Conservation (phyloP, 2,888 invertebrate genomes). For the Drosophila testacea region DNA sequence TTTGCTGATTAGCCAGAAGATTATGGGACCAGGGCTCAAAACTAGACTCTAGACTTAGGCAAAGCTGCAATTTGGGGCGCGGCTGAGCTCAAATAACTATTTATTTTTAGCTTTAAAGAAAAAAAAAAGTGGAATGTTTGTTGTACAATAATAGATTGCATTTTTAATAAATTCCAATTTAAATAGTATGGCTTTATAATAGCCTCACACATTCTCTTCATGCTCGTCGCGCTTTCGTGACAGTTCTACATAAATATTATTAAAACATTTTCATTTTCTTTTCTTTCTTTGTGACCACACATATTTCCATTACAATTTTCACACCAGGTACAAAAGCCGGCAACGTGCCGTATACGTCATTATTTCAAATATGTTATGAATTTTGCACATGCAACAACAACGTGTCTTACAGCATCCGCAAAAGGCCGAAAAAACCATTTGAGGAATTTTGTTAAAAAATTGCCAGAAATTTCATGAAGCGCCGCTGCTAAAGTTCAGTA, state of each 20-base stretch:
- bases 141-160: conserved; percentile 11
- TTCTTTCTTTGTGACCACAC: conserved; percentile 19
- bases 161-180: conserved; percentile 6
- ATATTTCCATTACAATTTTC: conserved; percentile 23
- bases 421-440: conserved; percentile 2
- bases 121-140: background rate
- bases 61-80: conserved; percentile 52
- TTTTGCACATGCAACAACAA: conserved; percentile 16
- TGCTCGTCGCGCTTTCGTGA: conserved; percentile 16
- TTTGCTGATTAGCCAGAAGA: conserved; percentile 76
- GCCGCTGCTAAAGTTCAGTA: conserved; percentile 52
- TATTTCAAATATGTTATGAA: conserved; percentile 33
- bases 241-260: conserved; percentile 11
- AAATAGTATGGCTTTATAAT: background rate
- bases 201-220: conserved; percentile 2
- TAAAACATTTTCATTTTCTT: conserved; percentile 6
- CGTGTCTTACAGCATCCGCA: conserved; percentile 11
- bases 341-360: conserved; percentile 23
- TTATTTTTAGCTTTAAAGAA: conserved; percentile 33
- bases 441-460: conserved; percentile 37
- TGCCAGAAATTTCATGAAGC: conserved; percentile 46
- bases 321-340: background rate
- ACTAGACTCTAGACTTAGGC: conserved; percentile 29
- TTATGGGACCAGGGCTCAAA: conserved; percentile 42
- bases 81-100: conserved; percentile 37